These are phyloP conservation scores for Amiota mariae DNA, from an alignment of 2,888 invertebrate genomes.

Conservation along the genomic window DNA sequence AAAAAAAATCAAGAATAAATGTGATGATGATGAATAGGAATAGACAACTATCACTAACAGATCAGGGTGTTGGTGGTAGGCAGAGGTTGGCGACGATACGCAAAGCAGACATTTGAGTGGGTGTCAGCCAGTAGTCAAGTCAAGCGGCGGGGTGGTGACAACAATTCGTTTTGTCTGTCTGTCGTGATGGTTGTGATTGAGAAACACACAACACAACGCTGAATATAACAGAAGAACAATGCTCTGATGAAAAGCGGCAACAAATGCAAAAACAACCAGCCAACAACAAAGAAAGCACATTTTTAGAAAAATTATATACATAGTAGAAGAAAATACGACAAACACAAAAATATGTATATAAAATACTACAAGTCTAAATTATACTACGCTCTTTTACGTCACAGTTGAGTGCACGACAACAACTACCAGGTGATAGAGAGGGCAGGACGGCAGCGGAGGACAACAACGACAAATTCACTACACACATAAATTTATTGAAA, in stretches of 20 bases:
- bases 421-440: background rate
- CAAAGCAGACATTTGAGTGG: conserved; percentile 28
- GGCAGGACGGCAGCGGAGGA: background rate
- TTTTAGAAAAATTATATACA: conserved; percentile 30
- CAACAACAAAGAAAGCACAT: conserved; percentile 43
- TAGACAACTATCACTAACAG: too few relatives aligned
- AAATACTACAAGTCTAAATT: background rate
- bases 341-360: background rate
- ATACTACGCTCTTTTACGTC: conserved; percentile 46
- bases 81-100: background rate
- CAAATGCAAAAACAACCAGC: conserved; percentile 54
- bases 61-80: too few relatives aligned
- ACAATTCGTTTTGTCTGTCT: background rate
- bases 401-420: conserved; percentile 51
- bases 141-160: background rate
- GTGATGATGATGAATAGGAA: too few relatives aligned
- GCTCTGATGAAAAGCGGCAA: conserved; percentile 31
- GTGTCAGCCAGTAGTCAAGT: background rate
- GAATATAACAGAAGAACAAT: conserved; percentile 19
- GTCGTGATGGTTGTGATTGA: conserved; percentile 29
- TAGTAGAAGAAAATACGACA: conserved; percentile 1
- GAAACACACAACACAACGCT: conserved; percentile 35
- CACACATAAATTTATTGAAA: conserved; percentile 4
- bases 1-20: too few relatives aligned
- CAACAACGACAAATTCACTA: background rate